These are phyloP conservation scores for Drosophila algonquin DNA, from an alignment of 2,888 invertebrate species.

Conservation along the genomic window DNA sequence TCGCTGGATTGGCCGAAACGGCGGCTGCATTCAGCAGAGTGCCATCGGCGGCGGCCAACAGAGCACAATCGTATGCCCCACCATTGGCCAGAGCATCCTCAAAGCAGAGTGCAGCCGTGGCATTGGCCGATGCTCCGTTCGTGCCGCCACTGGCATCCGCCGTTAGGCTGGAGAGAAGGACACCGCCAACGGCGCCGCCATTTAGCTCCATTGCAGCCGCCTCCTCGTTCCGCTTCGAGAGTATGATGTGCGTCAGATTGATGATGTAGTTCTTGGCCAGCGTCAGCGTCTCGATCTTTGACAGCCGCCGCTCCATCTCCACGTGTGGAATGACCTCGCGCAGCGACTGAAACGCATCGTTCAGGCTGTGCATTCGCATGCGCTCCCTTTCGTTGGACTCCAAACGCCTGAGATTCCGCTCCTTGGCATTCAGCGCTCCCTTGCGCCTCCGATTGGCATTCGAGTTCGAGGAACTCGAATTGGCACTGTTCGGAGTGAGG, in stretches of 20 bases:
- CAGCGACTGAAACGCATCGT: constrained; percentile 94
- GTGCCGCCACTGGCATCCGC: constrained; percentile 47
- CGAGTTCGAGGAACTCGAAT: constrained; percentile 39
- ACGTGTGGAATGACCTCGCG: constrained; percentile 94
- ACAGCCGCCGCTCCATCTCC: constrained; percentile 92
- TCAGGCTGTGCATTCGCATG: constrained; percentile 96
- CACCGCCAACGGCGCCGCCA: constrained; percentile 70
- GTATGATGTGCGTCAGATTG: constrained; percentile 93
- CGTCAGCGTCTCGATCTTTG: constrained; percentile 94
- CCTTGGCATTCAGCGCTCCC: constrained; percentile 91
- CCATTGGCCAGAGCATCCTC: constrained; percentile 68
- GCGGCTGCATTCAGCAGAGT: constrained; percentile 63
- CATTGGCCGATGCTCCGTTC: constrained; percentile 30
- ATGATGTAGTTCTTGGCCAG: constrained; percentile 95
- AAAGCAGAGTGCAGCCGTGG: constrained; percentile 58
- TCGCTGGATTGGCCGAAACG: constrained; percentile 63
- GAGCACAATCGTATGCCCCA: constrained; percentile 79
- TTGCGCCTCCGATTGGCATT: constrained; percentile 87
- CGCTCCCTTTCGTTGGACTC: constrained; percentile 96
- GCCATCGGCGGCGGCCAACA: constrained; percentile 73
- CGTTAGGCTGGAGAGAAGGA: constrained; percentile 54
- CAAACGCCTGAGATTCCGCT: constrained; percentile 92
- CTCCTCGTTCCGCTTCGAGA: constrained; percentile 88
- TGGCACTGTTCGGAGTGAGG: constrained; percentile 34
- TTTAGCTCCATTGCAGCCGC: constrained; percentile 80